Evolutionary conservation across 2,888 invertebrate genomes (phyloP), one percentile per base, ranked within the genome.

Genomic region (Brachyopa scutellaris): DNA sequence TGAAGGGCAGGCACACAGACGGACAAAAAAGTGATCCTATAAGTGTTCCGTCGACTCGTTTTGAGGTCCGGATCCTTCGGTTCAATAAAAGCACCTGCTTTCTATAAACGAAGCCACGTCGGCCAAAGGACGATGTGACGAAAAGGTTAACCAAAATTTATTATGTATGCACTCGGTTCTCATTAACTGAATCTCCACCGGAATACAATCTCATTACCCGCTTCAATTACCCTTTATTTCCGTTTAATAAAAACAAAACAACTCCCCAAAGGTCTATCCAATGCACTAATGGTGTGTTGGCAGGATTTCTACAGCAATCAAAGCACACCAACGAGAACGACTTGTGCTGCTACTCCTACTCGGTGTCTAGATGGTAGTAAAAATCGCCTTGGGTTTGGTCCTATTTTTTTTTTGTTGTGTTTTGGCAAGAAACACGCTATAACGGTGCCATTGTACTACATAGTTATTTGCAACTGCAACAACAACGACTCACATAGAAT

Each of bases 401-500:
- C 21, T 40, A 42, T 40, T 55, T 67, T 26, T 62, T 62, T 47
- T 69, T 77, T 77, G n/a, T n/a, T n/a, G n/a, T n/a, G n/a, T n/a
- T n/a, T n/a, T 49, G 69, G 74, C 49, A 69, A 69, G 51, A 21
- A 49, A 47, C 73, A 67, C 53, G 67, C 67, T 57, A 66, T 72
- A 59, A 26, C 38, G 19, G 15, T 62, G 45, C 59, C 45, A 33
- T 17, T 23, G 59, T 29, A 53, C 31, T 33, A 7, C 59, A 29
- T 2, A 7, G 17, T 19, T 8, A 29, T 45, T 13, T n/a, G 66
- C 47, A 49, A 36, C 55, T 74, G 61, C 74, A 74, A 67, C 79
- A 80, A 67, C 61, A 74, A 74, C 67, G 74, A 79, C 79, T 62
- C 79, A 80, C 55, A 80, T 80, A 53, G 66, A 74, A 74, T 61